Percentiles rank a stretch among this genome's conserved stretches.
These are phyloP conservation scores for Calliphora vomitoria DNA, from an alignment of 2,888 invertebrate species.

Conservation along the genomic window DNA sequence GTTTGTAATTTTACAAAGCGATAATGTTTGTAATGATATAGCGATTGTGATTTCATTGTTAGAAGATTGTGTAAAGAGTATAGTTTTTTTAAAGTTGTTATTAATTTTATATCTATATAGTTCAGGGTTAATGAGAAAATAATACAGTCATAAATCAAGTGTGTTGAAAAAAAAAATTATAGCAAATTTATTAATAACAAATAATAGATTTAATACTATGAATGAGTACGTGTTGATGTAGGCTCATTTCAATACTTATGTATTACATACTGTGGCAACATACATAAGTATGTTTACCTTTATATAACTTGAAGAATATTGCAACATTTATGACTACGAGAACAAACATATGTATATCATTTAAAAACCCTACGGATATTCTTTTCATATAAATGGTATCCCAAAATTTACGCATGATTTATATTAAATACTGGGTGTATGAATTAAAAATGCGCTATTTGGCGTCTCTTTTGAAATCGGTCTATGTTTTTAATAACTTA, in stretches of 20 bases:
- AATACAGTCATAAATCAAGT: conserved; percentile 36
- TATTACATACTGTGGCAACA: neutral
- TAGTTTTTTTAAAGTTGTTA: neutral
- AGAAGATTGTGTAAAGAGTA: neutral
- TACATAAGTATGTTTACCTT: too few relatives aligned
- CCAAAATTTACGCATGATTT: too few relatives aligned
- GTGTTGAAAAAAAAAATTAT: neutral
- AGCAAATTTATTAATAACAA: conserved; percentile 12
- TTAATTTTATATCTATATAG: conserved; percentile 46
- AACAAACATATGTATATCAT: too few relatives aligned
- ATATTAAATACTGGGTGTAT: too few relatives aligned
- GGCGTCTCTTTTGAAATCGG: too few relatives aligned
- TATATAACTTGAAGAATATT: too few relatives aligned
- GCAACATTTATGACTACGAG: too few relatives aligned
- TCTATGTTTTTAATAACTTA: too few relatives aligned
- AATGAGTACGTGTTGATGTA: conserved; percentile 1
- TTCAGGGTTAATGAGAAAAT: conserved; percentile 41
- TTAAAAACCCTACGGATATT: too few relatives aligned
- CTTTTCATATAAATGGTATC: too few relatives aligned
- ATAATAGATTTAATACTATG: neutral
- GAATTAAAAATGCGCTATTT: too few relatives aligned
- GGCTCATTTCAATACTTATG: neutral
- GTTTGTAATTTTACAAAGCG: neutral
- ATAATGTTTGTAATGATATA: neutral
- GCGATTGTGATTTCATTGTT: conserved; percentile 11